phyloP scores from a whole-genome alignment of 2,888 invertebrate genomes.

The Habroteleia sp. region DNA sequence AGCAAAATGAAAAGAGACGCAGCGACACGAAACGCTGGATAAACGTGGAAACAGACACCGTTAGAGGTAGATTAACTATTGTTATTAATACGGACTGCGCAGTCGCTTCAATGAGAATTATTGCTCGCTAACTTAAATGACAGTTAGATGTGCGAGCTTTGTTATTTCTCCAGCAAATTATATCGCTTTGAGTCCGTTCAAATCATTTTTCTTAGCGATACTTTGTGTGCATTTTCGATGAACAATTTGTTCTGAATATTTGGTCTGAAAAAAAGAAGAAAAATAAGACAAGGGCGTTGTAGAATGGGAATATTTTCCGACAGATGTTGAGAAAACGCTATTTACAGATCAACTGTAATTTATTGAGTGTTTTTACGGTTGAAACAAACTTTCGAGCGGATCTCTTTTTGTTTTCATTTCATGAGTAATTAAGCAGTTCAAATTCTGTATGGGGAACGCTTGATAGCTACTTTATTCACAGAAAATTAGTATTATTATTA shows the following conservation, averaged over 20 bases:
- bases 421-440: constrained; percentile 1
- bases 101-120: constrained; percentile 7
- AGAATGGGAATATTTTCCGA: constrained; percentile 3
- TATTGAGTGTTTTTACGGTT: constrained; percentile 13
- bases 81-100: constrained; percentile 17
- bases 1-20: constrained; percentile 33
- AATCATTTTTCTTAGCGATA: too few relatives aligned
- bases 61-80: constrained; percentile 36
- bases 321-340: constrained; percentile 24
- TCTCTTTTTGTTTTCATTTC: constrained; percentile 9
- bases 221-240: too few relatives aligned
- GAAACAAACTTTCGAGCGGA: too few relatives aligned
- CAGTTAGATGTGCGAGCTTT: constrained; percentile 9
- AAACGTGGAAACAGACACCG: constrained; percentile 24
- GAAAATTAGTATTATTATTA: too few relatives aligned
- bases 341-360: constrained; percentile 29
- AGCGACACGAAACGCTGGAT: constrained; percentile 14
- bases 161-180: too few relatives aligned
- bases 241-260: too few relatives aligned
- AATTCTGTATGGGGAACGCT: too few relatives aligned
- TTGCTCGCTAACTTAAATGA: constrained; percentile 4
- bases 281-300: background rate
- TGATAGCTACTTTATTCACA: too few relatives aligned
- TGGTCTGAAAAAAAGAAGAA: background rate
- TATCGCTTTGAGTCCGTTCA: too few relatives aligned